Conservation (phyloP, 2,797 vertebrate species). For the Chaetophractus vellerosus region DNA sequence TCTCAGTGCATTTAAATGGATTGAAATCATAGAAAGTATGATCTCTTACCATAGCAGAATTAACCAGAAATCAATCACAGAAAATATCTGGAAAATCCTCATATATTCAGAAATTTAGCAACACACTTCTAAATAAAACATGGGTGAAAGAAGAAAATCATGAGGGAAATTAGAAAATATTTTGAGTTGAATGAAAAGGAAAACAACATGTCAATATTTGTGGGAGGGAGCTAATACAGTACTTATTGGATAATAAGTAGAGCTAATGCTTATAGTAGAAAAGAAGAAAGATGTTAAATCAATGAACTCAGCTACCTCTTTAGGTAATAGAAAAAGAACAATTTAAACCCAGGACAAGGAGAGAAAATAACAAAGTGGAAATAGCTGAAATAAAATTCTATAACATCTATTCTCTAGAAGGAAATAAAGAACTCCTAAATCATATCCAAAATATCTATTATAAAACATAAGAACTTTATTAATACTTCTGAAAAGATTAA, state of each 20-base stretch:
- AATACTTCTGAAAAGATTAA: neutral
- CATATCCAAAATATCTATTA: neutral
- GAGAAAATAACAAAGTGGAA: neutral
- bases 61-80: neutral
- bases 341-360: neutral
- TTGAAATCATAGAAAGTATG: neutral
- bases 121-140: neutral
- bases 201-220: neutral
- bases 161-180: too few species aligned
- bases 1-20: too few species aligned
- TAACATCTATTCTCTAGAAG: neutral
- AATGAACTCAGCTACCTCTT: neutral
- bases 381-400: neutral
- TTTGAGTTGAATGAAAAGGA: neutral
- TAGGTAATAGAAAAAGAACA: too few species aligned
- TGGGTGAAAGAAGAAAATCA: neutral
- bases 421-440: neutral
- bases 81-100: neutral
- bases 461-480: constrained; percentile 1
- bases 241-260: neutral
- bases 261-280: neutral
- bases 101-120: neutral
- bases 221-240: neutral
- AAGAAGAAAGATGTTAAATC: neutral
- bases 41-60: neutral